Base-by-base conservation (phyloP, 2,888 invertebrate genomes). In the Geophilus truncorum region DNA sequence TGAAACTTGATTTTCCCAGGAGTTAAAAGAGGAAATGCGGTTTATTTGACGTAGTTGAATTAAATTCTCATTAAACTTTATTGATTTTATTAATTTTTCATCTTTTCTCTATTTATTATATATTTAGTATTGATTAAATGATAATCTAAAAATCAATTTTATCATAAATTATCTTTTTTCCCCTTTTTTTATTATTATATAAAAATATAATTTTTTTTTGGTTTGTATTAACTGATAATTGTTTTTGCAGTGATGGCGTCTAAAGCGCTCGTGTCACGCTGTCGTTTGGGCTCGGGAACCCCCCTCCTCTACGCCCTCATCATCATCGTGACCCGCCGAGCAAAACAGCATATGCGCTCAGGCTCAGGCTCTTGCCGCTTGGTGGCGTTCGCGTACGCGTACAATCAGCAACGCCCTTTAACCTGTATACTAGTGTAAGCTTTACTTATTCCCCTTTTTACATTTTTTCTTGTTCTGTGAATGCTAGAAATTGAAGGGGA, bases 381-480 rank as follows among this genome's bases (percentile, higher is more conserved):
- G 36, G 77, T 77, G 77, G 77, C 77, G 23, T 70, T 70, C 70
- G 77, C 77, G 18, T 77, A 77, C 18, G 77, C 77, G 32, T 34
- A 77, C 77, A 70, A 70, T 70, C 15, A 77, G 23, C 77, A 32
- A 36, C 77, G 77, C 34, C 77, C 77, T 77, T 70, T 70, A 70
- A 28, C 70, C 70, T 70, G 70, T 70, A n/a, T 70, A 28, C 28
- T 70, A 70, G 70, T 70, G 70, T 70, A 70, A 70, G 70, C 70
- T 70, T 51, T 51, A 51, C 18, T 32, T 32, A 4, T 32, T 12
- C 25, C 70, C 70, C 70, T 9, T 70, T 70, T 70, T 70, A 18
- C 18, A 1, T 18, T 70, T 70, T 25, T 70, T 25, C 15, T 15
- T n/a, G n/a, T 25, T 70, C 25, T 70, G 70, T 70, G 70, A 62